Percentiles rank a stretch among this genome's conserved stretches.
These are phyloP conservation scores for Neoitamus cyanurus DNA, from an alignment of 2,888 invertebrate species.

Conservation along the genomic window DNA sequence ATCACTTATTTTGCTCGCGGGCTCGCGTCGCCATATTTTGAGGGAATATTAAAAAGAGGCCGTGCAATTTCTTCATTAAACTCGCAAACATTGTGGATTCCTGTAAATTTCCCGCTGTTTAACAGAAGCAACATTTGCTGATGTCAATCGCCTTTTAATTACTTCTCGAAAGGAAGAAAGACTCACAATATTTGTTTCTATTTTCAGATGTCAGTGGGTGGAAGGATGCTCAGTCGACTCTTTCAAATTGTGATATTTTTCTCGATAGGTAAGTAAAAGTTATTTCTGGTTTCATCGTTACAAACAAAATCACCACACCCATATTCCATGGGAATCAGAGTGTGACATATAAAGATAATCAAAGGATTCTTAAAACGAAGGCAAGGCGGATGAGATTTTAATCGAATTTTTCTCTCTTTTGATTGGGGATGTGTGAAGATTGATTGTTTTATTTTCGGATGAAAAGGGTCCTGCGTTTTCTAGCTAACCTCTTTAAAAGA, in stretches of 20 bases:
- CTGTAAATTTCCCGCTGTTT: background rate
- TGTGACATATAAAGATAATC: background rate
- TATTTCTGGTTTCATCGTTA: background rate
- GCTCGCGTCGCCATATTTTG: background rate
- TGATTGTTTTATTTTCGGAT: background rate
- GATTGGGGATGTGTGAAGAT: background rate
- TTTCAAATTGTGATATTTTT: constrained; percentile 13
- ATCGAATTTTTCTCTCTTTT: background rate
- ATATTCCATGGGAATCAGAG: background rate
- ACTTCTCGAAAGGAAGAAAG: background rate
- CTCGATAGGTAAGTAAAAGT: constrained; percentile 12
- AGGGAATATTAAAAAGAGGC: background rate
- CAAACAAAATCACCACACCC: too few relatives aligned
- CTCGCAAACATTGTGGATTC: background rate
- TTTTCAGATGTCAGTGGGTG: constrained; percentile 19
- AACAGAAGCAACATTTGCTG: background rate
- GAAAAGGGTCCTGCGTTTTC: background rate
- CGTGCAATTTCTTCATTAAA: background rate
- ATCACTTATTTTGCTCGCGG: background rate
- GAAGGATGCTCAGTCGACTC: constrained; percentile 6
- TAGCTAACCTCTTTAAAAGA: background rate
- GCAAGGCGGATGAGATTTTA: background rate
- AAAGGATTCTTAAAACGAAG: background rate
- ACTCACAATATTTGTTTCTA: background rate
- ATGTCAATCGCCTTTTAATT: background rate